Base-by-base conservation (phyloP, 1,140 invertebrate genomes). In the Cecropterus lyciades region DNA sequence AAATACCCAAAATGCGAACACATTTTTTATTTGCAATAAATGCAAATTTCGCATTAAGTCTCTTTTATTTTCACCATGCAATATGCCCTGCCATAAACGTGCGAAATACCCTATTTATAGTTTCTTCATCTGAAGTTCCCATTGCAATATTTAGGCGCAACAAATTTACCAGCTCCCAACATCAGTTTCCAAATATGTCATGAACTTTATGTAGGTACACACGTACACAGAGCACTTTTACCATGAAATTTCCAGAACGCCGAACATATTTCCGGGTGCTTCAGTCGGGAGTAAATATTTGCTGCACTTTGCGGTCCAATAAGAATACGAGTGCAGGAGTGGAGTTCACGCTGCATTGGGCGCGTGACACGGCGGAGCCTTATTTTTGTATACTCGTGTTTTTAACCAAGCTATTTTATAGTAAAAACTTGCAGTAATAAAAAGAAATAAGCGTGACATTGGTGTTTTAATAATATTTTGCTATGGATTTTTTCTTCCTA, bases 211-310 rank as follows among this genome's bases (percentile, higher is more conserved):
- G 20, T 48, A 48, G 9, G 1, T 40, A 13, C 37, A 24, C 7
- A 33, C 3, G 9, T 43, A 43, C 40, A 43, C 40, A 8, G 27
- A 0, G 27, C 27, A 30, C 11, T 43, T 43, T 14, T 20, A 2
- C 52, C 3, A 15, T 42, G 11, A 55, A 55, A 55, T 55, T 55
- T 42, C 33, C 52, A 16, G 52, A 20, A 42, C 37, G 37, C 33
- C 42, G 5, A 55, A 55, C 33, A 55, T 55, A 55, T 42, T 55
- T 55, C 40, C 33, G 15, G 16, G 37, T 55, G 52, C 52, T 40
- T 17, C 15, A 9, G 30, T n/a, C 15, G 20, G 14, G 52, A n/a
- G 49, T 40, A 40, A 55, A 55, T 55, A 55, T 55, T 55, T 55
- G 37, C 52, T 30, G 52, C 52, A 30, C 9, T n/a, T 53, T 11